Evolutionary conservation across 2,113 vertebrate genomes (phyloP), one percentile per base, ranked within the genome.

Genomic region (Pyrgilauda ruficollis): DNA sequence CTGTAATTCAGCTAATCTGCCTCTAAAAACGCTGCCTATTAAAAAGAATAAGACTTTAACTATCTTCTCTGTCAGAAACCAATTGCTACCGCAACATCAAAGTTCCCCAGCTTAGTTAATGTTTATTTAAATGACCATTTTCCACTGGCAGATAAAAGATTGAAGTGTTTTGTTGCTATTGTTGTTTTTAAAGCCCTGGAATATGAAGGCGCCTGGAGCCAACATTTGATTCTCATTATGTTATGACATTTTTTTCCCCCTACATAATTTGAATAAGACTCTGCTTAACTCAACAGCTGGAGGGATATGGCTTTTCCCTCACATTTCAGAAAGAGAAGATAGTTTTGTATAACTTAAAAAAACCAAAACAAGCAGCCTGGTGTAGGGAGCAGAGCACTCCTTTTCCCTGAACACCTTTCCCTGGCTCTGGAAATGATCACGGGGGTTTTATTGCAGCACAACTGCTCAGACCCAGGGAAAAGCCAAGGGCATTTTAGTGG

Each of bases 161-260:
- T 58, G 92, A 68, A 85, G 78, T 79, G 81, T 91, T 96, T 89
- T 89, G 93, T 91, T 96, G 87, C 84, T 87, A 59, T 87, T 94
- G 91, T 78, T 94, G 76, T 95, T 84, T 85, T 81, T 74, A 93
- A 91, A 97, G 87, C 50, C 85, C 79, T 93, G 11, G 5, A 84
- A 81, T 95, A 84, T 69, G 90, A 92, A 90, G 47, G 83, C 7
- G 90, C 94, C 92, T 59, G 75, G 43, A 95, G 86, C 84, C 80
- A 87, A 72, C 89, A 84, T 97, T 97, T 96, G 91, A 92, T 96
- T 97, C 96, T 97, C 88, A 92, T 97, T 96, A 96, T 69, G 87
- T 90, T 97, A 92, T 61, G 89, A 94, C 87, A 93, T 95, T 95
- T 93, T 96, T 96, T 61, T 73, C 46, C 84, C 95, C 87, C 80